Evolutionary conservation across 2,113 vertebrate species (phyloP), one percentile per base, ranked within the genome.

Genomic region (Chaetodon auriga): DNA sequence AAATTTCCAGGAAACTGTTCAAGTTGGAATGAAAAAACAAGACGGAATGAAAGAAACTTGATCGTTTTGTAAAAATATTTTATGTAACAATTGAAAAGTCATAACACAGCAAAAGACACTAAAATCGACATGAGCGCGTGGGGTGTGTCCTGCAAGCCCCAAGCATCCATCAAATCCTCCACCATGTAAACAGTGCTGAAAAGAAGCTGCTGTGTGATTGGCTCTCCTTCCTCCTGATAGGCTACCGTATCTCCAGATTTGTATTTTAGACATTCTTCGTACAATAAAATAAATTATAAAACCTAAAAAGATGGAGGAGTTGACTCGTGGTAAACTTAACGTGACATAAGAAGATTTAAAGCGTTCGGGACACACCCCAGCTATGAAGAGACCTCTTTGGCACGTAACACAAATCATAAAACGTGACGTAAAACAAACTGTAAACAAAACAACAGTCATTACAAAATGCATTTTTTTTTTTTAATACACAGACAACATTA

Each of bases 321-420:
- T 73, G 85, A 80, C 72, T 72, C 68, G 75, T 57, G 75, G 79
- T 86, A 77, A 93, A 86, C 80, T 51, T 72, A 83, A 87, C 21
- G 10, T 55, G 54, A 64, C 11, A 18, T 68, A 68, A 60, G 58
- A 43, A 57, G 73, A 60, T 89, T 80, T 75, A 75, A 87, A 87
- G 85, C 70, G 7, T 73, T 70, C 16, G 6, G 82, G 81, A 85
- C 88, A 88, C 89, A 83, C 83, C 89, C 81, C 87, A 64, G 79
- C 68, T 85, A 75, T 83, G 75, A 85, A 83, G 79, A 87, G 35
- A 93, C 83, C 73, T 95, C 95, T 96, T 96, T 96, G 95, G 95
- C 93, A 95, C 92, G 87, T 82, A 84, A 95, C 86, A 93, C 75
- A 93, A 94, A 90, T 82, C 75, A 85, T 61, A 68, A 72, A 82